Evolutionary conservation across 2,888 invertebrate genomes (phyloP), one percentile per base, ranked within the genome.

Genomic region (Cepaea hortensis): DNA sequence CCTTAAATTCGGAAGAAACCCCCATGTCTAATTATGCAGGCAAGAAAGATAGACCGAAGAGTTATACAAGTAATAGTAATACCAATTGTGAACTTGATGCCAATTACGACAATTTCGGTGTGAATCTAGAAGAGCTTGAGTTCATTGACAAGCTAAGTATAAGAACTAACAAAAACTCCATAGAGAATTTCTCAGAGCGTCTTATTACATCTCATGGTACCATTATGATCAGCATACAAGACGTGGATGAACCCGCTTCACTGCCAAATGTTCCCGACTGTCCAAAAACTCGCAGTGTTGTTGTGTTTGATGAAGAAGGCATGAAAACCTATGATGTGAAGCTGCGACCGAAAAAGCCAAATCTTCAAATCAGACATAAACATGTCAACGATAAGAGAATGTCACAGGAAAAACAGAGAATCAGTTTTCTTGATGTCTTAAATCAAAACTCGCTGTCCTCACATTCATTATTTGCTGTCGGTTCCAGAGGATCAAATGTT

Each of bases 31-130:
- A 13, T 55, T 2, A n/a, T 15, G 11, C 55, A 11, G 48, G 77
- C 20, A 23, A 20, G n/a, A 61, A 15, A 7, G 65, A 84, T 3
- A 76, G 76, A n/a, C 85, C 85, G 23, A 50, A 35, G 13, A 81
- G 81, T 48, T 75, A 23, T 68, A 70, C 81, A 20, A 85, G 72
- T 20, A 72, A 13, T 23, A 65, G 50, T 15, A 85, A 80, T 62
- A 65, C 50, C 13, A 85, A 80, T 62, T 85, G 61, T 61, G 72
- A 80, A 20, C 20, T 18, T 50, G 79, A 79, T 70, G 61, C 23
- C 11, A 85, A 85, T 65, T 85, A 85, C 35, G 85, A 85, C 23
- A 85, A 81, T 79, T 85, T 85, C 23, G 85, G 85, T 5, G 80
- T 85, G 35, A 81, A 85, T 81, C 23, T 85, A 50, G n/a, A 62